These are phyloP conservation scores for Potamarius usumacintae DNA, from an alignment of 2,113 vertebrate genomes.

Conservation along the genomic window DNA sequence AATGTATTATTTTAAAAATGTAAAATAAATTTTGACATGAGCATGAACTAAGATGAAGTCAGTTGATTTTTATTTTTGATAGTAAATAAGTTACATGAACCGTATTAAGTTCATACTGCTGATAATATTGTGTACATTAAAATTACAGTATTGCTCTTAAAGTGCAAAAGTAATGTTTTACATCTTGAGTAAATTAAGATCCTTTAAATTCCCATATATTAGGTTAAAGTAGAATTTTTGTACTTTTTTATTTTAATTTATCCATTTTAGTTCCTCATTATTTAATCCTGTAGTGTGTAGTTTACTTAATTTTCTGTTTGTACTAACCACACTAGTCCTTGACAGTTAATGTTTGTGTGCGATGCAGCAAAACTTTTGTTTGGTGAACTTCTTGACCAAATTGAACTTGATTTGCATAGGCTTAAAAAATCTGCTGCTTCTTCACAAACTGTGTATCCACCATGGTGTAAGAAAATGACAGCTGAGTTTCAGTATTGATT, in stretches of 20 bases:
- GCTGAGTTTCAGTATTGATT: neutral
- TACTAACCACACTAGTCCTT: conserved; percentile 70
- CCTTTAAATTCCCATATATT: neutral
- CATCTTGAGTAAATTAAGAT: neutral
- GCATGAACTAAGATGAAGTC: conserved; percentile 85
- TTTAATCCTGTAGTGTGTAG: conserved; percentile 53
- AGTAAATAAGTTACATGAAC: neutral
- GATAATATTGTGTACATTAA: neutral
- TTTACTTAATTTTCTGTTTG: conserved; percentile 63
- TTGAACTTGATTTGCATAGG: neutral
- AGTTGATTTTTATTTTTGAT: conserved; percentile 65
- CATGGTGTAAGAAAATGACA: conserved; percentile 48
- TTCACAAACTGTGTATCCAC: conserved; percentile 53
- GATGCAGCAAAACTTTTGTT: conserved; percentile 32
- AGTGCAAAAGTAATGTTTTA: neutral
- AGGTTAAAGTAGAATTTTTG: neutral
- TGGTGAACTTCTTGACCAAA: neutral
- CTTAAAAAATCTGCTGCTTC: conserved; percentile 37
- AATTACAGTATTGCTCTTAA: neutral
- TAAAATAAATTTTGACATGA: conserved; percentile 95
- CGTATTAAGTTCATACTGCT: neutral
- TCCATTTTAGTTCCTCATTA: conserved; percentile 57
- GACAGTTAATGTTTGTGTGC: conserved; percentile 53
- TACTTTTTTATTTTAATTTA: conserved; percentile 37
- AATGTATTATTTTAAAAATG: conserved; percentile 99